A percentile compares a stretch with the other conserved stretches of the same genome.
Evolutionary conservation across 2,888 invertebrate species (phyloP).

Genomic region (Dorcus parallelipipedus): DNA sequence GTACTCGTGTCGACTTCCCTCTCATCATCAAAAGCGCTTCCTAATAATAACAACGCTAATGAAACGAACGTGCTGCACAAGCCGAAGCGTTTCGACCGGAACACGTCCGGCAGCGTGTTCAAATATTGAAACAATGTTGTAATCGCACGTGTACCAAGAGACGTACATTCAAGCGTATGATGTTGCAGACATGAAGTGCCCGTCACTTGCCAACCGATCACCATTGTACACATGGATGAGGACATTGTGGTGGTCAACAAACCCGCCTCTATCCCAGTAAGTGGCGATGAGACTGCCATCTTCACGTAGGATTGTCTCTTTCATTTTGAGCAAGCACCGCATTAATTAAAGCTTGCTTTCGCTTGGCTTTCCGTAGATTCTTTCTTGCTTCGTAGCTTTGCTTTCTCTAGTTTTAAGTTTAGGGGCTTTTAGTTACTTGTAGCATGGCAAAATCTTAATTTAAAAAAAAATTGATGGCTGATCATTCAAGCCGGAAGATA

Average conservation of each 20-base stretch:
- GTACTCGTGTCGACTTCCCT: no score
- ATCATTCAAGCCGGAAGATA: no score
- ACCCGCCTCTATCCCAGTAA: slow-evolving; percentile 99
- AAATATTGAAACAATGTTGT: neutral
- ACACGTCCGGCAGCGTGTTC: neutral
- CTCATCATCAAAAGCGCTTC: no score
- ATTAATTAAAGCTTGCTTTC: neutral
- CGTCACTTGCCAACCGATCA: slow-evolving; percentile 93
- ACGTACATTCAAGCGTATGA: slow-evolving; percentile 30
- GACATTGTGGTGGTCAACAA: slow-evolving; percentile 99
- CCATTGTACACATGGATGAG: slow-evolving; percentile 96
- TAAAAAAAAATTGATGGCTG: no score
- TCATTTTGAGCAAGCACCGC: neutral
- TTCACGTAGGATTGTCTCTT: slow-evolving; percentile 1
- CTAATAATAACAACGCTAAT: no score
- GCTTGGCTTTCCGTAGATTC: neutral
- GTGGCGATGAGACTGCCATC: slow-evolving; percentile 83
- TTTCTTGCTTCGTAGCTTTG: neutral
- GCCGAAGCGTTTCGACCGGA: no score
- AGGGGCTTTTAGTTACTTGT: no score
- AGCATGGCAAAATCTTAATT: no score
- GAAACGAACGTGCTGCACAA: no score
- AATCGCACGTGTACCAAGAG: slow-evolving; percentile 23
- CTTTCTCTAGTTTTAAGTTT: no score
- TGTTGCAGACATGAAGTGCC: slow-evolving; percentile 97